Percentiles rank a stretch among this genome's conserved stretches.
These are phyloP conservation scores for Sphinx pinastri DNA, from an alignment of 2,888 invertebrate species.

Conservation along the genomic window DNA sequence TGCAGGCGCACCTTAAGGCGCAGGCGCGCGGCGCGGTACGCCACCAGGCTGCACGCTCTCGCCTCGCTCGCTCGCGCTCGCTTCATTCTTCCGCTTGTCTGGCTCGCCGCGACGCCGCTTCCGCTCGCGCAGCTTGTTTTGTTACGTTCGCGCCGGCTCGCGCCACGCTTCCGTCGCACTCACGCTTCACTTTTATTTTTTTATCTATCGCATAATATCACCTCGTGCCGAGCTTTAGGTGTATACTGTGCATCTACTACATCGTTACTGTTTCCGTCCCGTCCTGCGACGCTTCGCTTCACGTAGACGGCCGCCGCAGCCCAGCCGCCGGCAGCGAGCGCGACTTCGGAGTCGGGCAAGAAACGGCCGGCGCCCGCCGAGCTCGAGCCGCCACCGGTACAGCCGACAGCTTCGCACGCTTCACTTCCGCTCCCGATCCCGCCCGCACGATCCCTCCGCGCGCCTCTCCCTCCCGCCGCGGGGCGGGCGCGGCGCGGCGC, in stretches of 20 bases:
- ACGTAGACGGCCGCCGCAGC: slow-evolving; percentile 82
- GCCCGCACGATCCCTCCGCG: slow-evolving; percentile 63
- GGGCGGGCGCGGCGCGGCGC: slow-evolving; percentile 54
- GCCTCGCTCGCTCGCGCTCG: slow-evolving; percentile 80
- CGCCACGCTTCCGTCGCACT: slow-evolving; percentile 84
- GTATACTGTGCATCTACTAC: slow-evolving; percentile 84
- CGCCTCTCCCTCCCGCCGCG: slow-evolving; percentile 56
- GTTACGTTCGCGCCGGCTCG: slow-evolving; percentile 77
- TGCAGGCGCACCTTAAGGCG: slow-evolving; percentile 99
- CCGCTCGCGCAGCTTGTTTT: slow-evolving; percentile 79
- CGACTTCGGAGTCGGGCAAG: slow-evolving; percentile 93
- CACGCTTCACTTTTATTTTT: slow-evolving; percentile 81
- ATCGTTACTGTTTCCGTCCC: slow-evolving; percentile 84
- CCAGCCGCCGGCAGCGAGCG: slow-evolving; percentile 88
- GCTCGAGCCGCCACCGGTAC: slow-evolving; percentile 94
- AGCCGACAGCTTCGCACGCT: slow-evolving; percentile 88
- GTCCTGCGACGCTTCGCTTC: slow-evolving; percentile 84
- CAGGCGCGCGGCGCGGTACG: slow-evolving; percentile 97
- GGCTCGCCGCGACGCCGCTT: slow-evolving; percentile 82
- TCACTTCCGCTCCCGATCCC: slow-evolving; percentile 69
- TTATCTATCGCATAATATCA: slow-evolving; percentile 82
- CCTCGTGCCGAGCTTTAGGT: slow-evolving; percentile 83
- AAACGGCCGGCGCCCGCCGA: slow-evolving; percentile 92
- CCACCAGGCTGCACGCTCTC: slow-evolving; percentile 86
- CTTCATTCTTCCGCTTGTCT: slow-evolving; percentile 81